These are phyloP conservation scores for Puma concolor DNA, from an alignment of 2,113 vertebrate species.

Conservation along the genomic window DNA sequence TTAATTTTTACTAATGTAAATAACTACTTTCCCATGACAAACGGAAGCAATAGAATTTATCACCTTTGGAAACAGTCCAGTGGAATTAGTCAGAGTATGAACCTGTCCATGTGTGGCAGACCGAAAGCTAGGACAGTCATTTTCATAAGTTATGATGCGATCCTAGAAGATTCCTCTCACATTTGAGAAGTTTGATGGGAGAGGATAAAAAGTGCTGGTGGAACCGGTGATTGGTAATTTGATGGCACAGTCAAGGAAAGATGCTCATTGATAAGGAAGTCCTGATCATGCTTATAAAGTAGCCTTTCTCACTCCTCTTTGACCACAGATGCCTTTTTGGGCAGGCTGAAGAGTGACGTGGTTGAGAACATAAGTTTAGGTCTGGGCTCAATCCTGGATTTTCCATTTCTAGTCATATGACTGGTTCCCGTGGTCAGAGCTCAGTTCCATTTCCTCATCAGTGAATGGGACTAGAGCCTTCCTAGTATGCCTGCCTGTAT, in stretches of 20 bases:
- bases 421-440: neutral
- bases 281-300: neutral
- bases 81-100: neutral
- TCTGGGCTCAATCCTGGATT: neutral
- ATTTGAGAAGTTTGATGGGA: neutral
- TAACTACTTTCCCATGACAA: neutral
- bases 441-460: neutral
- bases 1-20: neutral
- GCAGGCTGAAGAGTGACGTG: neutral
- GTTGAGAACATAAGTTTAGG: neutral
- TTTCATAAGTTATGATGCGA: neutral
- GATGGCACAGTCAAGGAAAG: too few species aligned
- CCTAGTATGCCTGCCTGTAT: too few species aligned
- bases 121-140: neutral
- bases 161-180: neutral
- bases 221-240: neutral
- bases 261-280: neutral
- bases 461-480: accelerated
- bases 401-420: neutral
- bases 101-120: neutral
- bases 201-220: neutral
- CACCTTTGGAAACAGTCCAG: neutral
- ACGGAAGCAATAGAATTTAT: neutral
- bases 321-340: neutral
- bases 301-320: neutral